Percentiles rank a stretch among this genome's conserved stretches.
Evolutionary conservation across 2,797 vertebrate species (phyloP).

Genomic region (Phyllotis vaccarum): DNA sequence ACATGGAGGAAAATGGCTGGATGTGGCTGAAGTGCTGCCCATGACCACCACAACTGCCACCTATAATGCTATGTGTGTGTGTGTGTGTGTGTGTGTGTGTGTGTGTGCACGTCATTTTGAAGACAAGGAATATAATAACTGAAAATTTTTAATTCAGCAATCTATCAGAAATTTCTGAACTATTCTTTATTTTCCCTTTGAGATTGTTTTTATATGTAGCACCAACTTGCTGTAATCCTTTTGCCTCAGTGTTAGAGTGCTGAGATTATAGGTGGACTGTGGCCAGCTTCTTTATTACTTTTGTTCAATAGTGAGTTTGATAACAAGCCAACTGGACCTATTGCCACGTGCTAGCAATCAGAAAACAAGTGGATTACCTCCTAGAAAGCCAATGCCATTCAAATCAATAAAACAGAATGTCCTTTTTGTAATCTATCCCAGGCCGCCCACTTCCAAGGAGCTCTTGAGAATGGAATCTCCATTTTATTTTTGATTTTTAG

Average conservation of each 20-base stretch:
- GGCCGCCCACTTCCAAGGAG: neutral
- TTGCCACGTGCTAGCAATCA: neutral
- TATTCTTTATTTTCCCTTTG: neutral
- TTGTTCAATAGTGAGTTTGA: neutral
- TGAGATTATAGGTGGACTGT: neutral
- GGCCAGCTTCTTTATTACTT: neutral
- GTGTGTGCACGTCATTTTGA: neutral
- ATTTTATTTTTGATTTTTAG: neutral
- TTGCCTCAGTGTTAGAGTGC: neutral
- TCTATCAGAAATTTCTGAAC: neutral
- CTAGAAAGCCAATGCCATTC: neutral
- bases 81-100: neutral
- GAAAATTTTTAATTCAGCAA: neutral
- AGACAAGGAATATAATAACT: neutral
- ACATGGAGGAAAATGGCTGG: neutral
- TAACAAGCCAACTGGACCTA: neutral
- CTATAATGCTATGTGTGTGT: neutral
- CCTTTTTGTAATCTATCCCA: neutral
- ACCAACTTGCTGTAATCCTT: neutral
- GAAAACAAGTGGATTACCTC: neutral
- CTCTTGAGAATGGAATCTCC: neutral
- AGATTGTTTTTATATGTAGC: neutral
- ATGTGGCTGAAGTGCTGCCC: neutral
- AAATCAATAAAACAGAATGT: neutral
- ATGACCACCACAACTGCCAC: rapidly evolving